Percentiles rank a stretch among this genome's conserved stretches.
phyloP scores from a whole-genome alignment of 2,888 invertebrate genomes.

The Lycocerus yunnanus region DNA sequence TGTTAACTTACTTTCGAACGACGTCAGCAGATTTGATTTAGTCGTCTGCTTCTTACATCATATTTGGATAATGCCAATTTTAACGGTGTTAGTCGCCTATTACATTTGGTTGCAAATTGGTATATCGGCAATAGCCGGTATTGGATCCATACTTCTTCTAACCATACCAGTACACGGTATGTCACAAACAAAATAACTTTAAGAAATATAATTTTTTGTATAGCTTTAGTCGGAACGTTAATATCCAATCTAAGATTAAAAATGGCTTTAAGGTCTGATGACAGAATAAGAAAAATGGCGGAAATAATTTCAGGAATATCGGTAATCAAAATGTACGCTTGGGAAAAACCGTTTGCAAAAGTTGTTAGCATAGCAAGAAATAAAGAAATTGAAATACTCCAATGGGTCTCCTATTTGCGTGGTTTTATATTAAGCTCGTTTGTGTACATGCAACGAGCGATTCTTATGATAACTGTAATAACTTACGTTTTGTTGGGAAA shows the following conservation, averaged over 20 bases:
- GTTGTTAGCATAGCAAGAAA: slow-evolving; percentile 28
- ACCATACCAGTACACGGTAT: slow-evolving; percentile 60
- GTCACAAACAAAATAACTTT: neutral
- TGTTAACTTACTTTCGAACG: slow-evolving; percentile 83
- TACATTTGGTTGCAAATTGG: slow-evolving; percentile 72
- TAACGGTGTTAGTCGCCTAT: slow-evolving; percentile 75
- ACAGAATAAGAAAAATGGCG: slow-evolving; percentile 69
- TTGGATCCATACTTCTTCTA: slow-evolving; percentile 59
- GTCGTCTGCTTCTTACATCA: slow-evolving; percentile 81
- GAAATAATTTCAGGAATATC: slow-evolving; percentile 72
- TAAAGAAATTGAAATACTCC: slow-evolving; percentile 37
- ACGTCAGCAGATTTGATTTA: slow-evolving; percentile 87
- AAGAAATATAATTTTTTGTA: neutral
- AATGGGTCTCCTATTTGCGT: slow-evolving; percentile 61
- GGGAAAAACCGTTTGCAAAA: slow-evolving; percentile 68
- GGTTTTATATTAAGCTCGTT: slow-evolving; percentile 72
- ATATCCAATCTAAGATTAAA: slow-evolving; percentile 45
- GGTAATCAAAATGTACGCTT: slow-evolving; percentile 76
- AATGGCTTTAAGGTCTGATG: slow-evolving; percentile 61
- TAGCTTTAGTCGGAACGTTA: slow-evolving; percentile 35
- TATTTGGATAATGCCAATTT: slow-evolving; percentile 80
- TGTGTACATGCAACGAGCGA: slow-evolving; percentile 81
- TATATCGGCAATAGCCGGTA: slow-evolving; percentile 62
- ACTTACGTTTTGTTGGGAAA: slow-evolving; percentile 72
- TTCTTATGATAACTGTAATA: slow-evolving; percentile 77